phyloP scores from a whole-genome alignment of 2,888 invertebrate genomes.

The Frankliniella fusca region DNA sequence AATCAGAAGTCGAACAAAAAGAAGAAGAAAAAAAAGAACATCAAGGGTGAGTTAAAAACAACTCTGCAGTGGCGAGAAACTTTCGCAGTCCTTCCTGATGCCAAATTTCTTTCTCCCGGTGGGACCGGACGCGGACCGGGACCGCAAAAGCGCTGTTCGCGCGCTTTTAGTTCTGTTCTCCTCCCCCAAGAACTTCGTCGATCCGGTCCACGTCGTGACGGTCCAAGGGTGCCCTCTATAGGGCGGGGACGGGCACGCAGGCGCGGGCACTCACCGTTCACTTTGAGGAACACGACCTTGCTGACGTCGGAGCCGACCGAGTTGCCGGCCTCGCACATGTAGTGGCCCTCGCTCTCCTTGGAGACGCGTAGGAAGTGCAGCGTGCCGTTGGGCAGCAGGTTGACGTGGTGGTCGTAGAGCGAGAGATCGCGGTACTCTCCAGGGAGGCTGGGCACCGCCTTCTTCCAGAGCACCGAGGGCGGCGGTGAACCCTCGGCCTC shows the following conservation, averaged over 20 bases:
- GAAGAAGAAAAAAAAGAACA: slow-evolving; percentile 1
- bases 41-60: not conserved
- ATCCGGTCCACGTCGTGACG: not conserved
- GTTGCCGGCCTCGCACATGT: slow-evolving; percentile 89
- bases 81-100: too few relatives aligned
- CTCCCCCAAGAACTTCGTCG: not conserved
- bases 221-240: slow-evolving; percentile 40
- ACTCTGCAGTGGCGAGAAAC: too few relatives aligned
- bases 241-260: not conserved
- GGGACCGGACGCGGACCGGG: too few relatives aligned
- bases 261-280: slow-evolving; percentile 63
- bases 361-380: slow-evolving; percentile 75
- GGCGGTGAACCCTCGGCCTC: slow-evolving; percentile 89
- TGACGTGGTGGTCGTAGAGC: slow-evolving; percentile 71
- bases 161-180: too few relatives aligned
- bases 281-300: slow-evolving; percentile 85
- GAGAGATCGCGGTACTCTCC: slow-evolving; percentile 76
- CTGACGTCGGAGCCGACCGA: slow-evolving; percentile 86
- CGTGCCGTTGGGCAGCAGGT: slow-evolving; percentile 76
- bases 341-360: slow-evolving; percentile 85
- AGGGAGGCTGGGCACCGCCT: slow-evolving; percentile 71
- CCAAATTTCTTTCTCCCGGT: too few relatives aligned
- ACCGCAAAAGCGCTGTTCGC: too few relatives aligned
- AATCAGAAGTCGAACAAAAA: slow-evolving; percentile 16
- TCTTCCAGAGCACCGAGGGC: slow-evolving; percentile 83